Conservation (phyloP, 2,888 invertebrate genomes). For the Geophilus truncorum region DNA sequence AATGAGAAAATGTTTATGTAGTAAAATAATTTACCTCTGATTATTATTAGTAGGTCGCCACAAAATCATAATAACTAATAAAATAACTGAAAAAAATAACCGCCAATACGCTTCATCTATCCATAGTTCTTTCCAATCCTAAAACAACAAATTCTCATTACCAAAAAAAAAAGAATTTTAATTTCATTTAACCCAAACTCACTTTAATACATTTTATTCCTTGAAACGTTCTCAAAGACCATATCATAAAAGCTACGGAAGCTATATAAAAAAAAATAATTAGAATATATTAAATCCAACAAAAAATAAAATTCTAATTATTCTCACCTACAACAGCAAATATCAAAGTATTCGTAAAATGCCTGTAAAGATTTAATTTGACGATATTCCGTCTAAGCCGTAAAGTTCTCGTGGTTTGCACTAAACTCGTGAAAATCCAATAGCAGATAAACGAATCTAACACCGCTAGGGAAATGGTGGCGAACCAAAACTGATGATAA, state of each 20-base stretch:
- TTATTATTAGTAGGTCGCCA: conserved; percentile 96
- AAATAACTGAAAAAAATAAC: conserved; percentile 77
- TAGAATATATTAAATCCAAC: neutral
- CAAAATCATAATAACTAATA: conserved; percentile 86
- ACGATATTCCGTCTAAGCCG: conserved; percentile 82
- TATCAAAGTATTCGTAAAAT: conserved; percentile 90
- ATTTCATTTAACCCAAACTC: conserved; percentile 45
- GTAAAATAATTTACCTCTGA: conserved; percentile 64
- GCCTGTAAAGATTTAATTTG: conserved; percentile 71
- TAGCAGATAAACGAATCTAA: conserved; percentile 76
- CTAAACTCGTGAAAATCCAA: conserved; percentile 74
- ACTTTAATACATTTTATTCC: conserved; percentile 69
- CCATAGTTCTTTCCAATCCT: conserved; percentile 91
- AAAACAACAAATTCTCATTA: too few relatives aligned
- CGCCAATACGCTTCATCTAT: conserved; percentile 95
- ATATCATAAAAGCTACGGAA: conserved; percentile 87
- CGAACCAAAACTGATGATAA: conserved; percentile 63
- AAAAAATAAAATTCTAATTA: neutral
- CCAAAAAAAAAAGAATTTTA: neutral
- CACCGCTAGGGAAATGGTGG: conserved; percentile 78
- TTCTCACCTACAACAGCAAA: conserved; percentile 69
- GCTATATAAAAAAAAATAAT: conserved; percentile 51
- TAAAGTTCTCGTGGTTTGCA: conserved; percentile 83
- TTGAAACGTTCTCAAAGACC: conserved; percentile 76
- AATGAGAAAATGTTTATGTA: neutral